Evolutionary conservation across 2,888 invertebrate genomes (phyloP).

Genomic region (Hirtodrosophila cameraria): DNA sequence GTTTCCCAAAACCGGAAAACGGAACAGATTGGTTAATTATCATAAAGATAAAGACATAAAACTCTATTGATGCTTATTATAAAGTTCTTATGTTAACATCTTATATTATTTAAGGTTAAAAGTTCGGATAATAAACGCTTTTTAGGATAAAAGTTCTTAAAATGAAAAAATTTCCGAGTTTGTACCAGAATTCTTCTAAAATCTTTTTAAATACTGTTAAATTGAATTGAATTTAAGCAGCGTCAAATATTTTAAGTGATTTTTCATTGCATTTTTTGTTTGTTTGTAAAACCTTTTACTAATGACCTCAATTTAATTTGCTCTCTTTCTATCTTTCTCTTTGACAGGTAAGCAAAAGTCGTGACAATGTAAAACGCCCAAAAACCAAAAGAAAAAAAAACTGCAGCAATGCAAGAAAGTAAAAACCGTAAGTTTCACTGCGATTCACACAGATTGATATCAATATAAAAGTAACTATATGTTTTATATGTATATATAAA

Average conservation of each 20-base stretch:
- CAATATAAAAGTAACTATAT: slow-evolving; percentile 35
- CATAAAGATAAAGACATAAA: no score
- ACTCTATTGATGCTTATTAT: no score
- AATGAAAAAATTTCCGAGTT: no score
- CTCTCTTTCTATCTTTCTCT: slow-evolving; percentile 64
- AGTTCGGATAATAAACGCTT: no score
- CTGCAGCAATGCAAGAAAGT: slow-evolving; percentile 54
- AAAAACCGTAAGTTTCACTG: slow-evolving; percentile 69
- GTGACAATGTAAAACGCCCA: slow-evolving; percentile 70
- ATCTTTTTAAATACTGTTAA: no score
- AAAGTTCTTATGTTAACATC: no score
- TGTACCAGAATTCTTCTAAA: no score
- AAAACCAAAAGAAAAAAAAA: slow-evolving; percentile 27
- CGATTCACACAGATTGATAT: slow-evolving; percentile 54
- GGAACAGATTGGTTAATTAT: no score
- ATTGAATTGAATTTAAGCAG: background rate
- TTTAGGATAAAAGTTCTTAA: no score
- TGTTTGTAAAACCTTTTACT: slow-evolving; percentile 64
- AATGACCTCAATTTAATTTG: slow-evolving; percentile 71
- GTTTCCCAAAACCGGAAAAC: no score
- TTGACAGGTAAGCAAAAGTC: slow-evolving; percentile 77
- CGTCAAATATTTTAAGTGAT: slow-evolving; percentile 26
- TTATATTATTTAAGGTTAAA: no score
- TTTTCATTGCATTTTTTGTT: slow-evolving; percentile 37
- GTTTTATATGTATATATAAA: background rate